Evolutionary conservation across 2,113 vertebrate genomes (phyloP), one percentile per base, ranked within the genome.

Genomic region (Nycticryphes semicollaris): DNA sequence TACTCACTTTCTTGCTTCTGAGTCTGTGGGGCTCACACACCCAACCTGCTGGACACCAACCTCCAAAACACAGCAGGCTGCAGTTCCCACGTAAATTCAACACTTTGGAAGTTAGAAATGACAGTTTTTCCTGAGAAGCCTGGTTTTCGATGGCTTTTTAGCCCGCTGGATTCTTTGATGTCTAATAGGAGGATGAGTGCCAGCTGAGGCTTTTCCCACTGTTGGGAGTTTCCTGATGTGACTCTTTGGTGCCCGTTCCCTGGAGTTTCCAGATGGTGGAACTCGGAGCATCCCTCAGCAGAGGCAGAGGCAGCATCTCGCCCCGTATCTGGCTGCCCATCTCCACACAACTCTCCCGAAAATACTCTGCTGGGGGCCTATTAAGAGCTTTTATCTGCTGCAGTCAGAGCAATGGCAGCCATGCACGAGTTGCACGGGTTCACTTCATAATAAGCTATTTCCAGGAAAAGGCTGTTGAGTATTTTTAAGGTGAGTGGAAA

Each of bases 391-490:
- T 1, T 28, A 14, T 53, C 63, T 30, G 37, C 47, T 20, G 31
- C 1, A 69, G 20, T 14, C 75, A 84, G 50, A 75, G 76, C 14
- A 12, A 39, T 6, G 30, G 51, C 62, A 95, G 73, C 80, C 64
- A 22, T 0, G 3, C 53, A 24, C 43, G 54, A 10, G 68, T 47
- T 51, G 76, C n/a, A 3, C 60, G 20, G 37, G 2, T 23, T 91
- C 27, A 7, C 66, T 54, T 89, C 35, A 75, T 84, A 92, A 50
- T 27, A 20, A 82, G 18, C 62, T 63, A 24, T 41, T 95, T 75
- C 84, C 95, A 82, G 77, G 84, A 87, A 75, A 87, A 60, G 62
- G 24, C n/a, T 91, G 74, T 56, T 28, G 17, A 50, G 37, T 43
- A 22, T 64, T 82, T 41, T 78, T 53, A 63, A 89, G 47, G 19